Evolutionary conservation across 2,888 invertebrate species (phyloP).

Genomic region (Piscicola geometra): DNA sequence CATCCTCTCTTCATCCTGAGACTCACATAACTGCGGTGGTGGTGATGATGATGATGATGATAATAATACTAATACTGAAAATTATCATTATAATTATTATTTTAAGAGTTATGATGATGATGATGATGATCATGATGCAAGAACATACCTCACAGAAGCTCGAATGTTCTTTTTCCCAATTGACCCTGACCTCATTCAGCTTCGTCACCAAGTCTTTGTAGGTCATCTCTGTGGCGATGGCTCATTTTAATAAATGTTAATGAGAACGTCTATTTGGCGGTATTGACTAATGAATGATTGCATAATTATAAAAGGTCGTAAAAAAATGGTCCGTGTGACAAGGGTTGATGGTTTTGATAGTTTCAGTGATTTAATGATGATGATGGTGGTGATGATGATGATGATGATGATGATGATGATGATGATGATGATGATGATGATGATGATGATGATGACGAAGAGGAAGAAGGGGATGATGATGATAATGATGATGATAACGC

Average conservation of each 20-base stretch:
- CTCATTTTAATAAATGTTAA: background rate
- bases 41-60: no score
- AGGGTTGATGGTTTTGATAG: no score
- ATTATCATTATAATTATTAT: no score
- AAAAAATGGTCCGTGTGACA: background rate
- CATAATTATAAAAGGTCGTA: background rate
- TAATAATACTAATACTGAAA: no score
- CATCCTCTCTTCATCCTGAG: conserved; percentile 32
- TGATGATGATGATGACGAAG: conserved; percentile 31
- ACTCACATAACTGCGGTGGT: conserved; percentile 33
- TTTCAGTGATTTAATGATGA: no score
- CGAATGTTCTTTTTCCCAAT: conserved; percentile 35
- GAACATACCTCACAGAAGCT: conserved; percentile 27
- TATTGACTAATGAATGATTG: background rate
- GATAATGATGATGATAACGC: no score
- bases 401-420: conserved; percentile 31
- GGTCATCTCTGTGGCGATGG: conserved; percentile 5
- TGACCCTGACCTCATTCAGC: conserved; percentile 19
- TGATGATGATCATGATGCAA: background rate
- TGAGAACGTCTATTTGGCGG: background rate
- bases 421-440: conserved; percentile 26
- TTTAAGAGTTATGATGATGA: background rate
- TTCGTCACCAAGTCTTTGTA: conserved; percentile 33
- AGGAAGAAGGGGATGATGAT: background rate
- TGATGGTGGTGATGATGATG: conserved; percentile 29